Percentiles rank a stretch among this genome's conserved stretches.
Conservation (phyloP, 1,140 invertebrate genomes). For the Nautilus pompilius region DNA sequence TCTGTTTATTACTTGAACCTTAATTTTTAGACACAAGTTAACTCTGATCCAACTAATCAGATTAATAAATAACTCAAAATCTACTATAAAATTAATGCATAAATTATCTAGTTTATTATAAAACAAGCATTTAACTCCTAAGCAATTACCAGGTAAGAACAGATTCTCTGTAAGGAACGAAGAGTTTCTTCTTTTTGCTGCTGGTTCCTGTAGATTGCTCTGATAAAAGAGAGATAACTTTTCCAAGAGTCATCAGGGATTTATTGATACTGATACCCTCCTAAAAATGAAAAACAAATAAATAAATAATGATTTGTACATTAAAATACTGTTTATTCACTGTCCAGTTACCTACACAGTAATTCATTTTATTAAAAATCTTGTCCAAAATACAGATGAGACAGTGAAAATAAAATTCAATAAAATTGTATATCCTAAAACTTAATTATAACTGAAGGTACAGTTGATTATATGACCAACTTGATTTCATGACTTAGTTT, state of each 20-base stretch:
- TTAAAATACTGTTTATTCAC: not conserved
- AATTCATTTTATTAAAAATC: not conserved
- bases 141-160: conserved; percentile 81
- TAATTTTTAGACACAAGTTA: too few relatives aligned
- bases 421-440: not conserved
- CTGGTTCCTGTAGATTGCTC: conserved; percentile 51
- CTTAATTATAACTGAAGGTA: too few relatives aligned
- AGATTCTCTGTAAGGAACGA: conserved; percentile 87
- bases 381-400: not conserved
- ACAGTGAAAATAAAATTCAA: not conserved
- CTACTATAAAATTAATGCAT: too few relatives aligned
- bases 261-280: conserved; percentile 79
- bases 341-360: not conserved
- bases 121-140: too few relatives aligned
- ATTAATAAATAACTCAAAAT: too few relatives aligned
- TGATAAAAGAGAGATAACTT: conserved; percentile 71
- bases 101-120: too few relatives aligned
- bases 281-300: conserved; percentile 43
- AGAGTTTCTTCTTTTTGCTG: conserved; percentile 59
- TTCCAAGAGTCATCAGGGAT: conserved; percentile 76
- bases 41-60: too few relatives aligned
- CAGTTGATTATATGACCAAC: too few relatives aligned
- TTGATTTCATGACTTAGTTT: too few relatives aligned
- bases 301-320: not conserved
- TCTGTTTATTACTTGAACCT: too few relatives aligned